Conservation (phyloP, 2,113 vertebrate species). For the Asarcornis scutulata region DNA sequence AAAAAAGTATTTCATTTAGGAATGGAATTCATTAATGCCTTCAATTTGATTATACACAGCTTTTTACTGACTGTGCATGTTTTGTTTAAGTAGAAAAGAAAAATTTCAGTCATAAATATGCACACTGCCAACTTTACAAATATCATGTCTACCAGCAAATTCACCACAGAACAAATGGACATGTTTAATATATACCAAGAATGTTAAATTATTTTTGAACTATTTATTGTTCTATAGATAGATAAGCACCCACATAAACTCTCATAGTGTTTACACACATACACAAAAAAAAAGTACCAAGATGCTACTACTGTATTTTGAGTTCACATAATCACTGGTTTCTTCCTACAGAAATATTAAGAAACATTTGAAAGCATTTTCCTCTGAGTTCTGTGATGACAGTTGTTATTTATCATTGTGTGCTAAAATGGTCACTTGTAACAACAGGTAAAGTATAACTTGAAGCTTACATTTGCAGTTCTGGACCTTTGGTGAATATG, state of each 20-base stretch:
- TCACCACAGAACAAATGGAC: neutral
- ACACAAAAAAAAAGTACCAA: neutral
- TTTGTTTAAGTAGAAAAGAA: neutral
- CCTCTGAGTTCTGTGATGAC: neutral
- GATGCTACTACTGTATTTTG: neutral
- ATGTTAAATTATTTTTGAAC: neutral
- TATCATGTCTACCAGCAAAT: neutral
- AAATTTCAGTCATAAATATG: neutral
- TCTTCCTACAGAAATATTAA: neutral
- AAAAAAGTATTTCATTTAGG: neutral
- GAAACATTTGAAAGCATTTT: neutral
- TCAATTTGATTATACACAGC: neutral
- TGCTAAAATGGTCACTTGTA: neutral
- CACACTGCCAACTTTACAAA: neutral
- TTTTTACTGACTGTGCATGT: neutral
- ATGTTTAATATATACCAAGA: neutral
- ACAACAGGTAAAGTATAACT: neutral
- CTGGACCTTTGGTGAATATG: neutral
- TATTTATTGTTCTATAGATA: neutral
- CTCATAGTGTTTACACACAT: neutral
- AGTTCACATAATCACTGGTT: neutral
- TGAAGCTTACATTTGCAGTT: constrained; percentile 4
- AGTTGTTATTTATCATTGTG: neutral
- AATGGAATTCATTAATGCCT: neutral
- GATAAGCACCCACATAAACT: neutral